phyloP scores from a whole-genome alignment of 2,888 invertebrate genomes.

The Ectobius pallidus region DNA sequence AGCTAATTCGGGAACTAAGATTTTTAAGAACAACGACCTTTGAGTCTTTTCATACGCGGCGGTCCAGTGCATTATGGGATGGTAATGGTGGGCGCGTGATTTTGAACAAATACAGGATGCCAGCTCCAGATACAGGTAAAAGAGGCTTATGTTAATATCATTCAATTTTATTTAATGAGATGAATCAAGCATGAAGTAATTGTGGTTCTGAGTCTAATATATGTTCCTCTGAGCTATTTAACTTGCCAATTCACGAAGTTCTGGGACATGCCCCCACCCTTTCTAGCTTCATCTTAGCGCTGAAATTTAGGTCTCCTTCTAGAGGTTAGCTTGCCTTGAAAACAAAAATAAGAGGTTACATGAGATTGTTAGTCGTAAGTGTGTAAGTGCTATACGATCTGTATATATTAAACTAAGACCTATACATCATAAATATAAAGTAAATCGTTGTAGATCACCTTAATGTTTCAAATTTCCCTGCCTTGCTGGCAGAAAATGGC shows the following conservation, averaged over 20 bases:
- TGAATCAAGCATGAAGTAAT: neutral
- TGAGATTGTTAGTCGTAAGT: neutral
- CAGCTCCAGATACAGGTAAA: conserved; percentile 45
- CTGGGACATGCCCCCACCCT: conserved; percentile 41
- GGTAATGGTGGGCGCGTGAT: conserved; percentile 60
- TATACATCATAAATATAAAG: conserved; percentile 4
- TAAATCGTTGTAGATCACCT: neutral
- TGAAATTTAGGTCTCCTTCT: conserved; percentile 41
- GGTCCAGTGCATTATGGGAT: conserved; percentile 53
- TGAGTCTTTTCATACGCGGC: conserved; percentile 52
- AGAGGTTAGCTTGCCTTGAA: conserved; percentile 35
- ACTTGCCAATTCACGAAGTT: conserved; percentile 15
- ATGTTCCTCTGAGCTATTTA: neutral
- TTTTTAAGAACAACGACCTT: conserved; percentile 44
- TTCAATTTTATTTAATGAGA: neutral
- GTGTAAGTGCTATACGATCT: neutral
- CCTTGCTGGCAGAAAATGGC: conserved; percentile 48
- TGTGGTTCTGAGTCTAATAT: neutral
- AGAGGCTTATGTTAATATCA: conserved; percentile 27
- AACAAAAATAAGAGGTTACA: neutral
- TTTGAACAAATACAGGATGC: conserved; percentile 57
- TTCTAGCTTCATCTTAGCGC: conserved; percentile 37
- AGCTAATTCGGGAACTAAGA: neutral
- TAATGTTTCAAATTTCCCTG: conserved; percentile 47
- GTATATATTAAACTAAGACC: neutral